phyloP scores from a whole-genome alignment of 2,797 vertebrate genomes.

The Pogoniulus pusillus region DNA sequence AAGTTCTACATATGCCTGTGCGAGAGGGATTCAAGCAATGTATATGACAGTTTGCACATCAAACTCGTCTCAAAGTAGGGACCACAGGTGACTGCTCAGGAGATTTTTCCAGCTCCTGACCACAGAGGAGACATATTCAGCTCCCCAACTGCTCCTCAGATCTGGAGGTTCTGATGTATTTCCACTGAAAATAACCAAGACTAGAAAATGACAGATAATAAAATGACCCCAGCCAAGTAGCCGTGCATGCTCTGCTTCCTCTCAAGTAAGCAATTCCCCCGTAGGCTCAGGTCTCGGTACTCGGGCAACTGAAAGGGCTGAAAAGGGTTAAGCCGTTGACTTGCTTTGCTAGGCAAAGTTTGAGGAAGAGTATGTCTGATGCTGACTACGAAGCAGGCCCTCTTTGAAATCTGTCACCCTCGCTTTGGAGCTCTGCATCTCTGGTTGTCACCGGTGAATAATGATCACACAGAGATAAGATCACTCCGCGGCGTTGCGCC shows the following conservation, averaged over 20 bases:
- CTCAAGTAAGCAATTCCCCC: not conserved
- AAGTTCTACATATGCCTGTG: not conserved
- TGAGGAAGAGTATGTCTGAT: conserved; percentile 27
- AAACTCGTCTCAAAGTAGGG: not conserved
- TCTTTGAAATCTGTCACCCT: conserved; percentile 65
- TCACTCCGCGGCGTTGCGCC: conserved; percentile 34
- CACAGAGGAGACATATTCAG: not conserved
- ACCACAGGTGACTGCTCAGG: not conserved
- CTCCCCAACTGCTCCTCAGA: not conserved
- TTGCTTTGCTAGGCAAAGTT: conserved; percentile 64
- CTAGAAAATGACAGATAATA: not conserved
- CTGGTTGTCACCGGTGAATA: conserved; percentile 64
- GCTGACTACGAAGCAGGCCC: conserved; percentile 38
- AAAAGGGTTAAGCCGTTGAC: conserved; percentile 74
- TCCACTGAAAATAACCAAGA: not conserved
- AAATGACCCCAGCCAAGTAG: not conserved
- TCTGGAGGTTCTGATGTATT: not conserved
- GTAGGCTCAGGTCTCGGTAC: not conserved
- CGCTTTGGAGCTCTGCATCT: conserved; percentile 58
- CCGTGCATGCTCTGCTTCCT: not conserved
- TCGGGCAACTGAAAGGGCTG: not conserved
- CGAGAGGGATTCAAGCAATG: not conserved
- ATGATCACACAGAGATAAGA: conserved; percentile 57
- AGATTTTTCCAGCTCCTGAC: not conserved
- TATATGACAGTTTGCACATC: not conserved